phyloP scores from a whole-genome alignment of 2,113 vertebrate genomes.

The Hiodon alosoides region DNA sequence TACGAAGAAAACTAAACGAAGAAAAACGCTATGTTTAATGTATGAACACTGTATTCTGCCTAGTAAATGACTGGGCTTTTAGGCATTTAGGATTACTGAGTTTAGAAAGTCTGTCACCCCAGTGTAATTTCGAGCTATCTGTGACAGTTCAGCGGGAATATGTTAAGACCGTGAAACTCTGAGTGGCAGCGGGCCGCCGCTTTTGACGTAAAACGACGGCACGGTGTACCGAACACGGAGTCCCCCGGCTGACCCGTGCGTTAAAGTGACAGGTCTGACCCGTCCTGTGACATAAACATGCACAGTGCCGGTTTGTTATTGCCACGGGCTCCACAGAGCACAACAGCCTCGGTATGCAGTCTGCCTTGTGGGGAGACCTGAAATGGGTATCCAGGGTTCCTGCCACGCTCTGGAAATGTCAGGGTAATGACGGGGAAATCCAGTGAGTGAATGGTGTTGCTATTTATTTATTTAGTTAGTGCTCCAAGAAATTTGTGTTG shows the following conservation, averaged over 20 bases:
- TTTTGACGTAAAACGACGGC: background rate
- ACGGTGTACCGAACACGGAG: background rate
- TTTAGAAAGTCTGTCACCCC: background rate
- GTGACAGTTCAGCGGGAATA: background rate
- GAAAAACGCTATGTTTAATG: no score
- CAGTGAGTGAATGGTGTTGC: no score
- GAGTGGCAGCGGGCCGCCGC: background rate
- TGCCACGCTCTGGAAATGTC: background rate
- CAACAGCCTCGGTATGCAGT: background rate
- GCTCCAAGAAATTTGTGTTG: no score
- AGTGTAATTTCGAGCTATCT: background rate
- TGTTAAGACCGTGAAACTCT: background rate
- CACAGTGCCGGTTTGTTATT: background rate
- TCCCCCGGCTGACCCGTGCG: no score
- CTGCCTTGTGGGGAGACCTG: background rate
- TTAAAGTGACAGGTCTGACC: background rate
- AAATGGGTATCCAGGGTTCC: background rate
- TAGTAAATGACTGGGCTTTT: no score
- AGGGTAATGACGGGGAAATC: constrained; percentile 6
- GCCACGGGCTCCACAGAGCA: background rate
- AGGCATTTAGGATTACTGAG: background rate
- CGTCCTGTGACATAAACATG: background rate
- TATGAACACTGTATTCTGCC: background rate
- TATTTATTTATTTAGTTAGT: no score
- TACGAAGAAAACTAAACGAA: no score